Evolutionary conservation across 2,888 invertebrate species (phyloP), one percentile per base, ranked within the genome.

Genomic region (Cecidostiba fungosa): DNA sequence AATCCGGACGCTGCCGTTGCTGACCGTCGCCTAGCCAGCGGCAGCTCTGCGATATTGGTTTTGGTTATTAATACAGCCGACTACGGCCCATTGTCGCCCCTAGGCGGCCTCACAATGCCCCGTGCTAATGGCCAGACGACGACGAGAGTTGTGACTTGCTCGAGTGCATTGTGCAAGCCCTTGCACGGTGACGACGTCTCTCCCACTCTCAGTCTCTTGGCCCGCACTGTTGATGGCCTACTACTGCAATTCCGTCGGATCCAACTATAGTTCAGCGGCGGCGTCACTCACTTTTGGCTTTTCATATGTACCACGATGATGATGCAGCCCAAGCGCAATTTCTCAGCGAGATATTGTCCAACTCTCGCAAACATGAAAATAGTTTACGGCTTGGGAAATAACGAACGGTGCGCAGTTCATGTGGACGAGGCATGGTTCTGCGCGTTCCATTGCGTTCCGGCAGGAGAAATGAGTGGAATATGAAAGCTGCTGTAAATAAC

Each of bases 51-150:
- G 88, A 90, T 91, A 92, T 92, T 91, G 91, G 91, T 90, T 91
- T 90, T 90, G 89, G 90, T 89, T 90, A 91, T 90, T 90, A 90
- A 90, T 92, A 90, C 90, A 89, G 88, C 88, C 76, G 39, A 66
- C 23, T 66, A 54, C 29, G 79, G 88, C 36, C 89, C 87, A 90
- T 91, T 91, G 90, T 90, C 89, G 88, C 80, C 79, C 70, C 78
- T 26, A 23, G 73, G 85, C 74, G n/a, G 84, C 90, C 43, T 77
- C 76, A 86, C 91, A 91, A 91, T 90, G 86, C 89, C 88, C 84
- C 73, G 77, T 87, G 89, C 89, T 91, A 91, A 92, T 90, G 89
- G 89, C 87, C 76, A 69, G 50, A 82, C 62, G 69, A 19, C 36
- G 43, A 62, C 66, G 39, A 81, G 72, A 77, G 47, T 32, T 59